Conservation (phyloP, 1,140 invertebrate genomes). For the Diachasmimorpha longicaudata region DNA sequence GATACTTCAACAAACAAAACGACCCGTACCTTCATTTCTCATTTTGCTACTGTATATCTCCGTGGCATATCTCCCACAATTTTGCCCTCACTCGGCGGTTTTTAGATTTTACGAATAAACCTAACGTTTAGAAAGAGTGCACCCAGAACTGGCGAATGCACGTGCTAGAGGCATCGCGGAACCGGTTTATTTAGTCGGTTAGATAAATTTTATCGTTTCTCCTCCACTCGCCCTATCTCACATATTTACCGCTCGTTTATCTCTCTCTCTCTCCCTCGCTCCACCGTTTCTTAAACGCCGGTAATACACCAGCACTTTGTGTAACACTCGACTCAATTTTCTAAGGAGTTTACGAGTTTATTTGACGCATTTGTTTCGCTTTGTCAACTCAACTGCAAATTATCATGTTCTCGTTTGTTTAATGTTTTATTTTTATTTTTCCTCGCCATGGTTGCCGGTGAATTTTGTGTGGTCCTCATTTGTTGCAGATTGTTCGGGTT, state of each 20-base stretch:
- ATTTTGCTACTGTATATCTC: neutral
- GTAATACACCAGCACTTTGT: neutral
- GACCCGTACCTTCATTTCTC: neutral
- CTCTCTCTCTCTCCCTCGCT: neutral
- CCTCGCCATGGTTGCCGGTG: neutral
- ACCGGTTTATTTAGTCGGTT: constrained; percentile 17
- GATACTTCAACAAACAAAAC: neutral
- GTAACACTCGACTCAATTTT: neutral
- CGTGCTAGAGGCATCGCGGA: neutral
- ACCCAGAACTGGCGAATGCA: neutral
- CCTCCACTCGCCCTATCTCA: neutral
- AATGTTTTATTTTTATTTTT: neutral
- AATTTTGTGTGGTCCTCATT: constrained; percentile 12
- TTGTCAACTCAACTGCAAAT: neutral
- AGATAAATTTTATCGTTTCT: constrained; percentile 26
- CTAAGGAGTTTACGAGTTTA: neutral
- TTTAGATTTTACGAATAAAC: neutral
- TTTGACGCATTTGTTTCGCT: neutral
- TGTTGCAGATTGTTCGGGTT: neutral
- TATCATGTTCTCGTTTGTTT: neutral
- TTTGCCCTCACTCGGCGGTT: neutral
- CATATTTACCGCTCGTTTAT: neutral
- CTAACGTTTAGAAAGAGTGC: neutral
- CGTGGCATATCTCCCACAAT: neutral
- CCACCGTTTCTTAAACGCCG: neutral